Conservation (phyloP, 2,113 vertebrate species). For the Neogale vison region DNA sequence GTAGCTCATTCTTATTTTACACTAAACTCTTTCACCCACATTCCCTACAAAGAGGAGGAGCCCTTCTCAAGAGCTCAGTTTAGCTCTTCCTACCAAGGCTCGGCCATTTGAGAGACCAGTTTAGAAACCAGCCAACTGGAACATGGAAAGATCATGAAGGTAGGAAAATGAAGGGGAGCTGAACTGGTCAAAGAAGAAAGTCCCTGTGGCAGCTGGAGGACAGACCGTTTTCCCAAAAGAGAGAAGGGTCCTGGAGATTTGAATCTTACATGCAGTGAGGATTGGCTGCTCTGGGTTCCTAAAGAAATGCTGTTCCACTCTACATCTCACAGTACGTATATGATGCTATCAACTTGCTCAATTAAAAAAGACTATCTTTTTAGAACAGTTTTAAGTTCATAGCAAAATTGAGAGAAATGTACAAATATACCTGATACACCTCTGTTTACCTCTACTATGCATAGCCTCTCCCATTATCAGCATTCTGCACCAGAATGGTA, state of each 20-base stretch:
- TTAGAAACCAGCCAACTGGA: neutral
- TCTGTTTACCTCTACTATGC: neutral
- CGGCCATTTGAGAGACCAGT: neutral
- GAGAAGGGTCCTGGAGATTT: neutral
- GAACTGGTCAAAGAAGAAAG: neutral
- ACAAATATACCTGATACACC: neutral
- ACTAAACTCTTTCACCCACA: neutral
- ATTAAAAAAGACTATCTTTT: neutral
- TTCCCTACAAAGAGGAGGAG: neutral
- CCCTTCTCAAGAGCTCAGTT: neutral
- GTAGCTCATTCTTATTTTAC: neutral
- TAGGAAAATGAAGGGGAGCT: neutral
- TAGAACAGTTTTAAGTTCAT: neutral
- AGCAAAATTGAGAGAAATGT: neutral
- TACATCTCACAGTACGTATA: too few species aligned
- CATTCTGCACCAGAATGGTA: neutral
- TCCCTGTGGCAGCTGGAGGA: neutral
- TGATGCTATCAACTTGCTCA: neutral
- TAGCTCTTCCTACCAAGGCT: neutral
- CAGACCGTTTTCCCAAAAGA: neutral
- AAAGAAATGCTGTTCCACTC: neutral
- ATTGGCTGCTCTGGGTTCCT: neutral
- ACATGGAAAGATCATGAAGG: neutral
- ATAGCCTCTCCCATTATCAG: neutral
- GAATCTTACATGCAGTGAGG: neutral